These are phyloP conservation scores for Drosophila willistoni DNA, from an alignment of 1,140 invertebrate genomes.

Conservation along the genomic window DNA sequence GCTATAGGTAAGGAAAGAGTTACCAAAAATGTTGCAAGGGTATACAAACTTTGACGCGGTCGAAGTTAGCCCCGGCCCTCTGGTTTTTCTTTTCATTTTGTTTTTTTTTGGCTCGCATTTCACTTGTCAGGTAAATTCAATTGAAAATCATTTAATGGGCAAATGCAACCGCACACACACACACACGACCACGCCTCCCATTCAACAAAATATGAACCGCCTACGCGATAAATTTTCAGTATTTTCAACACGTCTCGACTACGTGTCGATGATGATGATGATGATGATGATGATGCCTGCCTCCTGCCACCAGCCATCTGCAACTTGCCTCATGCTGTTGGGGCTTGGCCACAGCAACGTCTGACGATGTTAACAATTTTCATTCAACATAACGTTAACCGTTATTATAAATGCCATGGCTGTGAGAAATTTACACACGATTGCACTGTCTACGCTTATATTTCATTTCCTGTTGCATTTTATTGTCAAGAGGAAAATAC, in stretches of 20 bases:
- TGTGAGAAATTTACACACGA: conserved; percentile 50
- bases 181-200: conserved; percentile 16
- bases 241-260: conserved; percentile 69
- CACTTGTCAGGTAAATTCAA: conserved; percentile 56
- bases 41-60: no score
- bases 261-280: conserved; percentile 58
- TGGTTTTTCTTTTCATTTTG: background rate
- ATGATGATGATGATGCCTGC: background rate
- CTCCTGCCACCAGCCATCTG: background rate
- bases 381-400: conserved; percentile 30
- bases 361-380: conserved; percentile 59
- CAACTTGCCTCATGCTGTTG: background rate
- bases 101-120: conserved; percentile 39
- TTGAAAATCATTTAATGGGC: conserved; percentile 73
- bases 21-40: no score
- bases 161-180: conserved; percentile 50
- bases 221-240: conserved; percentile 49
- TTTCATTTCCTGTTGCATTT: conserved; percentile 62
- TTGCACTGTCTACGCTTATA: conserved; percentile 53
- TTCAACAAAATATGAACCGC: conserved; percentile 13
- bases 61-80: no score
- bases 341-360: background rate
- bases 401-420: conserved; percentile 48
- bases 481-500: conserved; percentile 30
- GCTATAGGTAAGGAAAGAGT: no score